Evolutionary conservation across 2,888 invertebrate genomes (phyloP).

Genomic region (Drosophila flavopinicola): DNA sequence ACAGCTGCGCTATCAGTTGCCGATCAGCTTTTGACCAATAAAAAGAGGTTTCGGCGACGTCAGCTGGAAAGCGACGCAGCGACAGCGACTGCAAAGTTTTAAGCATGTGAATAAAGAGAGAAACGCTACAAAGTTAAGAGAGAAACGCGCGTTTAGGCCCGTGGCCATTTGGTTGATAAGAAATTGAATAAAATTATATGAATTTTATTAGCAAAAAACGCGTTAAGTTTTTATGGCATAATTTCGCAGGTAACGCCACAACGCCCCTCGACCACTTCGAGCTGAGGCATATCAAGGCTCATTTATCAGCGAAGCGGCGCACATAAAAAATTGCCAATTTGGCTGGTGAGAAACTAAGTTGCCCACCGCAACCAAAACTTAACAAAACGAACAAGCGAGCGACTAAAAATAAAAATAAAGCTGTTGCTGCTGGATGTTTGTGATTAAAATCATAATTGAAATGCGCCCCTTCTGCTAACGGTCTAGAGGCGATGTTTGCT

Average conservation of each 20-base stretch:
- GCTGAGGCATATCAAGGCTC: slow-evolving; percentile 58
- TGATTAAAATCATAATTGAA: slow-evolving; percentile 77
- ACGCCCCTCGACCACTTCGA: slow-evolving; percentile 44
- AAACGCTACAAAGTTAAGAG: slow-evolving; percentile 45
- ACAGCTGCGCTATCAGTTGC: slow-evolving; percentile 76
- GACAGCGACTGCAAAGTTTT: slow-evolving; percentile 24
- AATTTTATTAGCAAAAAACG: slow-evolving; percentile 62
- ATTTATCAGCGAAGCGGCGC: slow-evolving; percentile 60
- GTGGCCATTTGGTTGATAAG: slow-evolving; percentile 64
- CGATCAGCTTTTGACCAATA: slow-evolving; percentile 81
- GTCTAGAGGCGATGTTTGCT: slow-evolving; percentile 15
- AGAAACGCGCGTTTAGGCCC: slow-evolving; percentile 34
- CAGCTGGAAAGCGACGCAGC: slow-evolving; percentile 60
- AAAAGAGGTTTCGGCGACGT: slow-evolving; percentile 68
- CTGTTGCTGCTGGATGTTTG: slow-evolving; percentile 28
- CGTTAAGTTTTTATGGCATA: slow-evolving; percentile 44
- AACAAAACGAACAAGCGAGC: slow-evolving; percentile 8
- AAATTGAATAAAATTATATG: slow-evolving; percentile 75
- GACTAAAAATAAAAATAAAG: slow-evolving; percentile 33
- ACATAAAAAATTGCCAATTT: slow-evolving; percentile 55
- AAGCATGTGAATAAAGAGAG: slow-evolving; percentile 28
- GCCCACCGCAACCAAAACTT: slow-evolving; percentile 5
- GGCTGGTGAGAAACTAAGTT: slow-evolving; percentile 50
- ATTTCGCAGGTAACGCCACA: slow-evolving; percentile 42
- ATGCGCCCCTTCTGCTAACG: slow-evolving; percentile 38